Percentiles rank a stretch among this genome's conserved stretches.
Evolutionary conservation across 92 coral and sea anemone genomes (phyloP).

Genomic region (Metridium senile): DNA sequence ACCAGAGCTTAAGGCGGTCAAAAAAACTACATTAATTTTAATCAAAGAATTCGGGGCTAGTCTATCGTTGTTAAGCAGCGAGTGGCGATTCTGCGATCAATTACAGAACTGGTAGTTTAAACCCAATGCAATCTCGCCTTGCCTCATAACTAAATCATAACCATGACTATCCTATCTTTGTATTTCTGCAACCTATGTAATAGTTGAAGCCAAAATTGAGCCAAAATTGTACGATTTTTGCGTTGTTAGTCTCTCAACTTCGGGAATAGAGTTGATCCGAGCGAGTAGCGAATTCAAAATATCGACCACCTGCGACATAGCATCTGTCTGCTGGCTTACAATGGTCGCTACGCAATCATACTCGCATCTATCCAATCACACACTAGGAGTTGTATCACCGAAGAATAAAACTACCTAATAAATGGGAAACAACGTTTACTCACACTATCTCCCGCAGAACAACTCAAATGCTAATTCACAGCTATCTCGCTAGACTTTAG

Average conservation of each 20-base stretch:
- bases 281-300: constrained; percentile 17
- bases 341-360: constrained; percentile 10
- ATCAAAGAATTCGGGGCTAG: constrained; percentile 30
- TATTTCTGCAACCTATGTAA: neutral
- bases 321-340: constrained; percentile 19
- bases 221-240: constrained; percentile 12
- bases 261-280: neutral
- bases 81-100: constrained; percentile 12
- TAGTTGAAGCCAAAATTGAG: constrained; percentile 5
- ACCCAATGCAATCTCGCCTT: constrained; percentile 10
- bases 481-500: too few relatives aligned
- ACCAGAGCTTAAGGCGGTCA: constrained; percentile 6
- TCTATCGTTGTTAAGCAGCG: constrained; percentile 12
- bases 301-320: neutral
- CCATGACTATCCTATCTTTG: neutral
- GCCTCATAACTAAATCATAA: constrained; percentile 17
- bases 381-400: neutral
- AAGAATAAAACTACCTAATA: constrained; percentile 15
- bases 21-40: constrained; percentile 79
- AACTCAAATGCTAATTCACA: neutral
- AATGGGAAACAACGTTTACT: neutral
- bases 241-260: neutral
- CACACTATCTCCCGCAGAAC: neutral
- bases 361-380: neutral
- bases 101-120: neutral